Evolutionary conservation across 2,888 invertebrate genomes (phyloP).

Genomic region (Phyllotreta cruciferae): DNA sequence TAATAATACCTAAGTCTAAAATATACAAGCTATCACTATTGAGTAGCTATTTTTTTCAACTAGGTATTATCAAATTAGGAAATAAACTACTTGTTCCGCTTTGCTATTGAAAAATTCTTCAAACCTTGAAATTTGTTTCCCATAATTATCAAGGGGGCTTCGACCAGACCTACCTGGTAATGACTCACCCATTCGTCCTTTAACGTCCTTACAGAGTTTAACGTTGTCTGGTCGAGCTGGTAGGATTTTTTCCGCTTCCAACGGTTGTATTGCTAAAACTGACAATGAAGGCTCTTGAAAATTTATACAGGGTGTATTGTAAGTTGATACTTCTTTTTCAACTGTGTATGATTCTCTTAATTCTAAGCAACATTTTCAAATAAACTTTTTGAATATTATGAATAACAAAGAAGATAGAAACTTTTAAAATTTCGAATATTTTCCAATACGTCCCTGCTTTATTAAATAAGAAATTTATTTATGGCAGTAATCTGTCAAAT

Average conservation of each 20-base stretch:
- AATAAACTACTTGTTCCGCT: not conserved
- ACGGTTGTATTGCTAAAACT: not conserved
- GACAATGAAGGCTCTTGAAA: not conserved
- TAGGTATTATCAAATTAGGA: not conserved
- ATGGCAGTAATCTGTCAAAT: too few species aligned
- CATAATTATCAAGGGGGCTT: conserved; percentile 1
- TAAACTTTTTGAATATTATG: too few species aligned
- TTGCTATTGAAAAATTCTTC: conserved; percentile 2
- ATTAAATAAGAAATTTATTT: too few species aligned
- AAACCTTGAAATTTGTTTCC: conserved; percentile 8
- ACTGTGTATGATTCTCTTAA: too few species aligned
- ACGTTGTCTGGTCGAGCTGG: not conserved
- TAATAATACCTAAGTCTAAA: too few species aligned
- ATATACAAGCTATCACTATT: too few species aligned
- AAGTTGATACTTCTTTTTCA: too few species aligned
- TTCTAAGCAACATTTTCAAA: too few species aligned
- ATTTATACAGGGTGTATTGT: too few species aligned
- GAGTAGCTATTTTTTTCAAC: not conserved
- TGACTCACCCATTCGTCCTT: conserved; percentile 14
- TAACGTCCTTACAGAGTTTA: conserved; percentile 7
- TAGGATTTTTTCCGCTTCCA: not conserved
- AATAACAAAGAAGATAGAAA: too few species aligned
- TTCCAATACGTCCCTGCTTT: too few species aligned
- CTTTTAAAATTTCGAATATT: too few species aligned
- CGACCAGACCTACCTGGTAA: conserved; percentile 8